phyloP scores from a whole-genome alignment of 2,888 invertebrate species.

The Eilema griseolum region DNA sequence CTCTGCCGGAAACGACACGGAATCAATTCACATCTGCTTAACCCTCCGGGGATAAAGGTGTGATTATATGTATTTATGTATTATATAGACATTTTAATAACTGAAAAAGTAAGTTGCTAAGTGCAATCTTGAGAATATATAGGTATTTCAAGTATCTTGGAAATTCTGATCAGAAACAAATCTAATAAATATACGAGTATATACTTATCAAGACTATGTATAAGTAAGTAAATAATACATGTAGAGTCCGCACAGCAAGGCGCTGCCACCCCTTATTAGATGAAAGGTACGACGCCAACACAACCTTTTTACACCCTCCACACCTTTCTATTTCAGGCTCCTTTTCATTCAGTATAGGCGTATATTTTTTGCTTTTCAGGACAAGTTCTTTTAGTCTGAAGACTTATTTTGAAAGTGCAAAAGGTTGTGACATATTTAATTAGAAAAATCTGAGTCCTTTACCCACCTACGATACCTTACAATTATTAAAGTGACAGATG shows the following conservation, averaged over 20 bases:
- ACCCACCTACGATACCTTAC: too few relatives aligned
- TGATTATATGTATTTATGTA: too few relatives aligned
- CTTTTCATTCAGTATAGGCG: neutral
- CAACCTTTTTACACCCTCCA: slow-evolving; percentile 1
- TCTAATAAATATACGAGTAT: neutral
- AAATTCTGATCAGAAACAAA: neutral
- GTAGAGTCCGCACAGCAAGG: neutral
- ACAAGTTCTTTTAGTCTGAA: neutral
- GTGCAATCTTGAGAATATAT: too few relatives aligned
- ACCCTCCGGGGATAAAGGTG: too few relatives aligned
- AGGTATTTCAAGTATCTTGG: too few relatives aligned
- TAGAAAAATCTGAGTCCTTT: too few relatives aligned
- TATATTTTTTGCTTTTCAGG: neutral
- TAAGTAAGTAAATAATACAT: neutral
- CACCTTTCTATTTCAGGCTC: neutral
- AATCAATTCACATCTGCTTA: too few relatives aligned
- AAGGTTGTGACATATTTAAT: neutral
- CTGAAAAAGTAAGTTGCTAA: too few relatives aligned
- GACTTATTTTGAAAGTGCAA: neutral
- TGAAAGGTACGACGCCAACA: neutral
- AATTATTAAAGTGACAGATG: too few relatives aligned
- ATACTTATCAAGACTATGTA: neutral
- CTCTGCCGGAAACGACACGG: too few relatives aligned
- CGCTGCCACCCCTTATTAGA: neutral
- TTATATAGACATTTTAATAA: too few relatives aligned